phyloP scores from a whole-genome alignment of 1,140 invertebrate species.

The Amphibalanus amphitrite region DNA sequence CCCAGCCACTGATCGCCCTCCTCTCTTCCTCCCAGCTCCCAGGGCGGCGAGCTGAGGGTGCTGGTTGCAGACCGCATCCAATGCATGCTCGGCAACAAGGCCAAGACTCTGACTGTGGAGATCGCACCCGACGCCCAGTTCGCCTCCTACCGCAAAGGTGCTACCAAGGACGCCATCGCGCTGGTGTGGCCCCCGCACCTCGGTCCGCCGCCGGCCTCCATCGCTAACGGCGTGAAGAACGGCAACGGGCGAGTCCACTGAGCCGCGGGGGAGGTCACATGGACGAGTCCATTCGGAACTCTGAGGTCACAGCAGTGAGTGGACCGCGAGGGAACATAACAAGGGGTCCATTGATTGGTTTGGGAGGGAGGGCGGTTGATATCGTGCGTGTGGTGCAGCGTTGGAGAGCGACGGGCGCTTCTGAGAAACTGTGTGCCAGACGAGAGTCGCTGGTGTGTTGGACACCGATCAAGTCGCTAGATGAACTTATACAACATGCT shows the following conservation, averaged over 20 bases:
- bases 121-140: constrained; percentile 35
- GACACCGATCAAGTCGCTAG: too few species aligned
- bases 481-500: too few species aligned
- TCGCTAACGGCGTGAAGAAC: not conserved
- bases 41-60: constrained; percentile 44
- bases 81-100: constrained; percentile 56
- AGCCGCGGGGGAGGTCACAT: not conserved
- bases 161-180: constrained; percentile 6
- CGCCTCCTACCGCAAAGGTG: constrained; percentile 40
- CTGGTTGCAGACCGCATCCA: constrained; percentile 41
- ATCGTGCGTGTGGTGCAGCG: not conserved
- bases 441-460: too few species aligned
- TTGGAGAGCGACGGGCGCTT: not conserved
- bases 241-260: too few species aligned
- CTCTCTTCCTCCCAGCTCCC: too few species aligned
- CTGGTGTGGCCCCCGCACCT: not conserved
- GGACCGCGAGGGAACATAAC: too few species aligned
- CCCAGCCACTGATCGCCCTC: too few species aligned
- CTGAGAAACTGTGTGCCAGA: too few species aligned
- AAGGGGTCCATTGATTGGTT: too few species aligned
- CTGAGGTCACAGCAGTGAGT: too few species aligned
- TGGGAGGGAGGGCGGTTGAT: too few species aligned
- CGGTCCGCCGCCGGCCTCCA: not conserved
- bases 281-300: too few species aligned
- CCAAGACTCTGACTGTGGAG: constrained; percentile 40